A percentile compares a stretch with the other conserved stretches of the same genome.
Conservation (phyloP, 2,797 vertebrate species). For the Pygocentrus nattereri region DNA sequence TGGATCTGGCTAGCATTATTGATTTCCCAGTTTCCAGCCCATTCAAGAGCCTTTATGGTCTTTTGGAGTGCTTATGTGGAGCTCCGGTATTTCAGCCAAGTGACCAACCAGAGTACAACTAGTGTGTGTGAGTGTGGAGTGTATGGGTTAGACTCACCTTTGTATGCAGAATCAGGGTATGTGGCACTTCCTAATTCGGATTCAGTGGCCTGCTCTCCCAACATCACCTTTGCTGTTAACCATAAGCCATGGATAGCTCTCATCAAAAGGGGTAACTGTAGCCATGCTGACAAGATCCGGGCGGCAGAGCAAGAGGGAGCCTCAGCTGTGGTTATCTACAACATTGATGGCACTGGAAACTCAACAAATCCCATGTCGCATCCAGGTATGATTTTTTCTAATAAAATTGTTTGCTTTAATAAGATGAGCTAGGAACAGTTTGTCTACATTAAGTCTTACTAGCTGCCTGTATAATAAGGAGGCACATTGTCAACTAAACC, state of each 20-base stretch:
- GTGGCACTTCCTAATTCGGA: conserved; percentile 79
- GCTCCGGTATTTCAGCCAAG: conserved; percentile 69
- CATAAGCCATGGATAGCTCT: conserved; percentile 84
- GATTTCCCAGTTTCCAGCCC: conserved; percentile 55
- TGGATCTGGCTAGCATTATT: conserved; percentile 56
- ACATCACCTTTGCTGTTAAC: conserved; percentile 69
- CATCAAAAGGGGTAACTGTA: conserved; percentile 90
- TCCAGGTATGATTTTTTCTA: conserved; percentile 72
- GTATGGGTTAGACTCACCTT: conserved; percentile 81
- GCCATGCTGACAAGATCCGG: conserved; percentile 85
- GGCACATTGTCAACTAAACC: background rate
- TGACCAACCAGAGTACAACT: conserved; percentile 61
- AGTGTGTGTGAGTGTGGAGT: conserved; percentile 82
- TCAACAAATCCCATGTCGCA: conserved; percentile 77
- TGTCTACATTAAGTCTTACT: background rate
- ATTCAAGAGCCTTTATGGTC: conserved; percentile 57
- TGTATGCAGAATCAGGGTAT: conserved; percentile 67
- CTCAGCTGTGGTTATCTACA: conserved; percentile 87
- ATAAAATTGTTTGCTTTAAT: background rate
- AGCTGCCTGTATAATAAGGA: background rate
- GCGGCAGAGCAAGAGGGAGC: conserved; percentile 78
- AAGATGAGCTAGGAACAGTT: background rate
- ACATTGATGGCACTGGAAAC: conserved; percentile 76
- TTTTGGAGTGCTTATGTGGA: conserved; percentile 78
- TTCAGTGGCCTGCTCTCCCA: conserved; percentile 77